Percentiles rank a stretch among this genome's conserved stretches.
Evolutionary conservation across 2,113 vertebrate genomes (phyloP).

Genomic region (Azemiops feae): DNA sequence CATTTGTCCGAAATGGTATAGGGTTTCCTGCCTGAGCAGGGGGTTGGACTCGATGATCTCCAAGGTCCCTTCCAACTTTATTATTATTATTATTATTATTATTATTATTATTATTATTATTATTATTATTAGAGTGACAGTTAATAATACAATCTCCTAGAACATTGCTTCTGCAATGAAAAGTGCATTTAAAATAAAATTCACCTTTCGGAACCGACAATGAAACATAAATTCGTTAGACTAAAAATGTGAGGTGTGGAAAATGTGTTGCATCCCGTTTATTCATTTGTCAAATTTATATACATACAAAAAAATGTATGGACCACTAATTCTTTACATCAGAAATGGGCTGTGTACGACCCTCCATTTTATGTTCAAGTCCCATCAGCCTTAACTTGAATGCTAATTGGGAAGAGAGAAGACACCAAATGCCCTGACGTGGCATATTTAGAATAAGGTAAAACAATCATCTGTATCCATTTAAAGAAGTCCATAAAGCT

Average conservation of each 20-base stretch:
- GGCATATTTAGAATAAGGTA: background rate
- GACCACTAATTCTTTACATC: background rate
- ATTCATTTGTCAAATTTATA: background rate
- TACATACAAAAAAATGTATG: background rate
- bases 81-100: too few relatives aligned
- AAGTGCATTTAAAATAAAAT: background rate
- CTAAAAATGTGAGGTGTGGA: background rate
- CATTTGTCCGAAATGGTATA: too few relatives aligned
- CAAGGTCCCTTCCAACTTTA: too few relatives aligned
- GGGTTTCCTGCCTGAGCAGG: too few relatives aligned
- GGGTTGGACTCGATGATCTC: too few relatives aligned
- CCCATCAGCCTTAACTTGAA: background rate
- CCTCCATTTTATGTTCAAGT: background rate
- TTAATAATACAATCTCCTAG: background rate
- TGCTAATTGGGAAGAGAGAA: background rate
- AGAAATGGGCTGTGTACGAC: background rate
- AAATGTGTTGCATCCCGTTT: background rate
- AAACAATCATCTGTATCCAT: background rate
- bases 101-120: too few relatives aligned
- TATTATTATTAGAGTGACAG: too few relatives aligned
- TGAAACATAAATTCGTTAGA: background rate
- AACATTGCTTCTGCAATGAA: background rate
- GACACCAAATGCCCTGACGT: background rate
- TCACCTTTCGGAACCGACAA: background rate
- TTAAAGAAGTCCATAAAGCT: background rate